phyloP scores from a whole-genome alignment of 2,797 vertebrate genomes.

The Valencia hispanica region DNA sequence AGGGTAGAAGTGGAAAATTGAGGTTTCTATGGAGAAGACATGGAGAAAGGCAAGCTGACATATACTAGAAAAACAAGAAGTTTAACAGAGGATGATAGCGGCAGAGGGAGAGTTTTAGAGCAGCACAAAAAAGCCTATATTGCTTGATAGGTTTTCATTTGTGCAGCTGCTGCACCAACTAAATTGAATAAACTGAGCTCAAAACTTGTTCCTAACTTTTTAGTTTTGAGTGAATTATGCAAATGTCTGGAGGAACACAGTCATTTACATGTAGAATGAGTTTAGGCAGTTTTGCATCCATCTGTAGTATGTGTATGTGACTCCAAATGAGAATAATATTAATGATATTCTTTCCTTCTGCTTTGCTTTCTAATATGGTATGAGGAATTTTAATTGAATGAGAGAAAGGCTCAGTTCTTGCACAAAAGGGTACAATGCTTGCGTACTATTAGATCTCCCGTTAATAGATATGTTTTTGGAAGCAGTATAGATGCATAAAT shows the following conservation, averaged over 20 bases:
- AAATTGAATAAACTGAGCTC: neutral
- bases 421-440: neutral
- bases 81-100: neutral
- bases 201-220: constrained; percentile 2
- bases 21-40: neutral
- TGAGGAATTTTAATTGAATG: neutral
- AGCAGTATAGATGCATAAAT: neutral
- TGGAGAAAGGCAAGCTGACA: neutral
- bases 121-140: neutral
- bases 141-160: constrained; percentile 5
- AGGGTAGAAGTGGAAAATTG: constrained; percentile 8
- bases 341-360: neutral
- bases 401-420: neutral
- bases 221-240: neutral
- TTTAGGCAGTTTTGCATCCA: constrained; percentile 4
- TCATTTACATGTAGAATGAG: constrained; percentile 1
- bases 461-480: neutral
- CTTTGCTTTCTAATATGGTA: neutral
- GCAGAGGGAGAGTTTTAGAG: neutral
- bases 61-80: neutral
- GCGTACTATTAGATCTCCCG: neutral
- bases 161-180: constrained; percentile 7
- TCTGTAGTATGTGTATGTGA: neutral
- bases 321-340: neutral
- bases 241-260: neutral